Conservation (phyloP, 2,797 vertebrate genomes). For the Buphagus erythrorhynchus region DNA sequence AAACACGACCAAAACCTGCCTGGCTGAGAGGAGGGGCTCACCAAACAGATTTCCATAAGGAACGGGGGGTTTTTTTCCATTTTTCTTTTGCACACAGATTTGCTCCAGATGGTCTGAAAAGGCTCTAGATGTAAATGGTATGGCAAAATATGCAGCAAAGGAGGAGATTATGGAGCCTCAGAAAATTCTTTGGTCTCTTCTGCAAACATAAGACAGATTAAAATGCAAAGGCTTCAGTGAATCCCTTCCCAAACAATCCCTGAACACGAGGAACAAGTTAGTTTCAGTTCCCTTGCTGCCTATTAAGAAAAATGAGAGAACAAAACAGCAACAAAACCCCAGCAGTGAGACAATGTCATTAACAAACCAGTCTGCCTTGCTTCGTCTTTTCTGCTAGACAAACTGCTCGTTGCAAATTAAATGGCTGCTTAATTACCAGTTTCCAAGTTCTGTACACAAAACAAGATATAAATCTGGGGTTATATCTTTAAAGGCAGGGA, state of each 20-base stretch:
- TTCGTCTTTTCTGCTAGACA: not conserved
- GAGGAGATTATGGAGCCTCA: not conserved
- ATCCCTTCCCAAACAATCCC: not conserved
- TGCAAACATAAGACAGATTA: not conserved
- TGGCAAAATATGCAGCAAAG: not conserved
- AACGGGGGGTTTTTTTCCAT: not conserved
- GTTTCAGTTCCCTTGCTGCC: not conserved
- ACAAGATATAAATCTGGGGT: accelerated
- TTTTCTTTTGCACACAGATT: not conserved
- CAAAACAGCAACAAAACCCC: not conserved
- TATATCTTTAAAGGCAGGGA: not conserved
- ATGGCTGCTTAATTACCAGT: not conserved
- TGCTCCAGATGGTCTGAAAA: constrained; percentile 34
- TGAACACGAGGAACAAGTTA: not conserved
- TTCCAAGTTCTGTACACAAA: not conserved
- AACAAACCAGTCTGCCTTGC: not conserved
- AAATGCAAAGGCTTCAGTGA: not conserved
- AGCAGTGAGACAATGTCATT: not conserved
- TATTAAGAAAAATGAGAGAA: not conserved
- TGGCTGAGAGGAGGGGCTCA: not conserved
- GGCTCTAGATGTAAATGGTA: not conserved
- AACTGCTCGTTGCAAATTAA: not conserved
- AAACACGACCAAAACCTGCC: not conserved
- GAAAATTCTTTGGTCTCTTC: not conserved
- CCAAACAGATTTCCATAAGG: not conserved